phyloP scores from a whole-genome alignment of 2,888 invertebrate species.

The Apomyelois bistriatella region DNA sequence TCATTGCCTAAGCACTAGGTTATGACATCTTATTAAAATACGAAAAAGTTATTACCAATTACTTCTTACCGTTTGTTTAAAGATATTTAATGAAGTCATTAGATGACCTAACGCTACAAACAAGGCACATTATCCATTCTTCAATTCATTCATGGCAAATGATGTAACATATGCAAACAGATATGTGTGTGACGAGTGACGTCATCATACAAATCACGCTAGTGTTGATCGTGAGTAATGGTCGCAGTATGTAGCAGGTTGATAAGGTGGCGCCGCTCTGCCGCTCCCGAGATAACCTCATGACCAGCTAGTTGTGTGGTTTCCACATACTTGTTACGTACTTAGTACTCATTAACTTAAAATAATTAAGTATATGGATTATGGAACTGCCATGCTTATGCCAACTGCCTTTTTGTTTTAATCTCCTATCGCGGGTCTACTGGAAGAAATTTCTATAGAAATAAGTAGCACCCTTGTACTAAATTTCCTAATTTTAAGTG shows the following conservation, averaged over 20 bases:
- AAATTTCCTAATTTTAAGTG: too few species aligned
- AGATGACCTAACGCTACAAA: conserved; percentile 1
- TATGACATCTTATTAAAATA: too few species aligned
- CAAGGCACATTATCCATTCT: conserved; percentile 7
- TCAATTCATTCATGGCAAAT: conserved; percentile 7
- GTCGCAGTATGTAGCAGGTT: conserved; percentile 48
- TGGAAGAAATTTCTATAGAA: too few species aligned
- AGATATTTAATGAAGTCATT: background rate
- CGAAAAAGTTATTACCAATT: too few species aligned
- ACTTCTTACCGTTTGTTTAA: too few species aligned
- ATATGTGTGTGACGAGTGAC: conserved; percentile 11
- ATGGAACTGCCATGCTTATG: too few species aligned
- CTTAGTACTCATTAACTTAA: background rate
- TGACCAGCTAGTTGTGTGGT: conserved; percentile 11
- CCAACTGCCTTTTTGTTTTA: too few species aligned
- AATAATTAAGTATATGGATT: background rate
- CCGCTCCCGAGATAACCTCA: conserved; percentile 31
- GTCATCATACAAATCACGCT: conserved; percentile 9
- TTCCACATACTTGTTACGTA: conserved; percentile 4
- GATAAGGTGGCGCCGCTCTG: conserved; percentile 44
- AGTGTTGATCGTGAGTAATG: conserved; percentile 40
- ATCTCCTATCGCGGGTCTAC: too few species aligned
- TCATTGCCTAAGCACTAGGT: too few species aligned
- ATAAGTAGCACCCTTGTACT: too few species aligned
- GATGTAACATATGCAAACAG: background rate